Percentiles rank a stretch among this genome's conserved stretches.
These are phyloP conservation scores for Gavialis gangeticus DNA, from an alignment of 2,113 vertebrate species.

Conservation along the genomic window DNA sequence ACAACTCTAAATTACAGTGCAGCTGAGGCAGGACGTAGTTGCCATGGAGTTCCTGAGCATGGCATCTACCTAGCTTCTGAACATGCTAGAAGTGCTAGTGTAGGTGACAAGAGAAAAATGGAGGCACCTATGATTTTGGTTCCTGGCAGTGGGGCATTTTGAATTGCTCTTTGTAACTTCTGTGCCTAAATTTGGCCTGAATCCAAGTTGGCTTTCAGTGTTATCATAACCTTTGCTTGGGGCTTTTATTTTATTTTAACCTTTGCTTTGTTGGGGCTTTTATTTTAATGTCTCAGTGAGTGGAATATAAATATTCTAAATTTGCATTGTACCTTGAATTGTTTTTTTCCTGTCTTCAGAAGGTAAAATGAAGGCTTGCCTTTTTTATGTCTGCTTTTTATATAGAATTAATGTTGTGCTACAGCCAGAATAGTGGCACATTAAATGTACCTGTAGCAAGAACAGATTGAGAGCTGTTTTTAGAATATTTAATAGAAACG, in stretches of 20 bases:
- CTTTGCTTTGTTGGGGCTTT: neutral
- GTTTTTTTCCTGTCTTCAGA: conserved; percentile 2
- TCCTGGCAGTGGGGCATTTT: too few relatives aligned
- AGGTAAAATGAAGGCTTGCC: neutral
- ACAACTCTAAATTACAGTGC: too few relatives aligned
- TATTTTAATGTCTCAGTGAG: neutral
- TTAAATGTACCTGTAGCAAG: neutral
- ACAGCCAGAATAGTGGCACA: neutral
- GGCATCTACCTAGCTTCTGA: too few relatives aligned
- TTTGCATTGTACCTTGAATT: neutral
- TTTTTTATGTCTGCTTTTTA: neutral
- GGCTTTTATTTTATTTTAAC: neutral
- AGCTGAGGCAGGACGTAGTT: too few relatives aligned
- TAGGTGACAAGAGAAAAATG: too few relatives aligned
- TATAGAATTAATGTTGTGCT: neutral
- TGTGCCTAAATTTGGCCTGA: too few relatives aligned
- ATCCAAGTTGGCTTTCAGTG: too few relatives aligned
- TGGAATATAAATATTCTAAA: neutral
- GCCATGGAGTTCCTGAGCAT: too few relatives aligned
- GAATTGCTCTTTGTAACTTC: too few relatives aligned
- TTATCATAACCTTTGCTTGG: too few relatives aligned
- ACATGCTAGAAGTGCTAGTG: too few relatives aligned
- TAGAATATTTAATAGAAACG: neutral
- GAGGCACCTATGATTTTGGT: too few relatives aligned
- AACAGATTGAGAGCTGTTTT: neutral